These are phyloP conservation scores for Eilema depressum DNA, from an alignment of 2,888 invertebrate genomes.

Conservation along the genomic window DNA sequence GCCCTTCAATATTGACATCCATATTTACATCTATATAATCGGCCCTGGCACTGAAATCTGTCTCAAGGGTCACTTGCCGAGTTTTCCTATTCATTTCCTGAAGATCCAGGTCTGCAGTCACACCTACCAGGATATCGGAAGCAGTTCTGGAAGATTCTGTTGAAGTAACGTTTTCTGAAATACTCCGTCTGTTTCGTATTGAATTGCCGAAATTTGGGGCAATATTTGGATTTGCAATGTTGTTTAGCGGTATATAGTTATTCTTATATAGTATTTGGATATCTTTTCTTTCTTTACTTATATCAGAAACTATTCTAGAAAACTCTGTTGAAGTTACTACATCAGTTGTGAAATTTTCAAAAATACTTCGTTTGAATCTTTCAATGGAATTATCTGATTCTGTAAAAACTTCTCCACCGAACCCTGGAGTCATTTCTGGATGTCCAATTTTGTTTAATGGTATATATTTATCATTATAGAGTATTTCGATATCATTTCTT, in stretches of 20 bases:
- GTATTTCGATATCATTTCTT: conserved; percentile 66
- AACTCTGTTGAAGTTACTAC: not conserved
- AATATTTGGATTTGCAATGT: conserved; percentile 35
- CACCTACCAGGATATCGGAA: not conserved
- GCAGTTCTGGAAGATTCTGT: not conserved
- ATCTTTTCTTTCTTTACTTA: conserved; percentile 62
- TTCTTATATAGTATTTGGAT: conserved; percentile 65
- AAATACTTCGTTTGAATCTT: conserved; percentile 32
- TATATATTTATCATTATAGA: conserved; percentile 61
- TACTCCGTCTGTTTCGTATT: conserved; percentile 35
- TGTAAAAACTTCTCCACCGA: conserved; percentile 26
- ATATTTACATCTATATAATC: conserved; percentile 63
- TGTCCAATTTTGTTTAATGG: conserved; percentile 58
- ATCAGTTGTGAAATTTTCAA: not conserved
- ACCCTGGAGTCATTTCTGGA: conserved; percentile 2
- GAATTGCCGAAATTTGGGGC: conserved; percentile 6
- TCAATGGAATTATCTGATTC: conserved; percentile 34
- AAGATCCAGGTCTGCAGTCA: not conserved
- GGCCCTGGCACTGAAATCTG: conserved; percentile 56
- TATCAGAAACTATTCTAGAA: conserved; percentile 13
- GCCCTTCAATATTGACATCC: conserved; percentile 78
- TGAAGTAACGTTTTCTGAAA: conserved; percentile 5
- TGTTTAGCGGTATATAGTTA: conserved; percentile 63
- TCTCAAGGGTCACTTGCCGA: conserved; percentile 45
- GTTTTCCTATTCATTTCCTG: conserved; percentile 30